A percentile compares a stretch with the other conserved stretches of the same genome.
These are phyloP conservation scores for Globodera ellingtonae DNA, from an alignment of 1,140 invertebrate genomes.

Conservation along the genomic window DNA sequence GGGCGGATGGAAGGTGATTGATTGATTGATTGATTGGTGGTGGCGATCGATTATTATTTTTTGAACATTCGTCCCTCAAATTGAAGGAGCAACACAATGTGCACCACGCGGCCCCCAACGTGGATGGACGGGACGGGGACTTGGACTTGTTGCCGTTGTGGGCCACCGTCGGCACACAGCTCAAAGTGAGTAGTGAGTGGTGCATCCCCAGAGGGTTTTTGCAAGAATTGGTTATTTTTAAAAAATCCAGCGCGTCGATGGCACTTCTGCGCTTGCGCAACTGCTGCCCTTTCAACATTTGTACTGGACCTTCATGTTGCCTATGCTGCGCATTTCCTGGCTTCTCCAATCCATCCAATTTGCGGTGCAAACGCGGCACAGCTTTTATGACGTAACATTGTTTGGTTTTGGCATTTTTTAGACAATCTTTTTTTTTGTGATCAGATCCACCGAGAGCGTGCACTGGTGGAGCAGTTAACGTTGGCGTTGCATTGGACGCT, in stretches of 20 bases:
- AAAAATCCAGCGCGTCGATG: constrained; percentile 44
- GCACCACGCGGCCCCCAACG: constrained; percentile 65
- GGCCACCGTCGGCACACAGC: constrained; percentile 60
- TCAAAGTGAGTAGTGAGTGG: constrained; percentile 45
- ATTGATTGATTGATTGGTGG: not conserved
- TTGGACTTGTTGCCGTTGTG: constrained; percentile 62
- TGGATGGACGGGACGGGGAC: constrained; percentile 62
- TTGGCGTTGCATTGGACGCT: constrained; percentile 57
- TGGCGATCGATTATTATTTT: not conserved
- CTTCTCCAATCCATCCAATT: constrained; percentile 61
- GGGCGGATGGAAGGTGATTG: constrained; percentile 62
- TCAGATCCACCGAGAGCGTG: constrained; percentile 47
- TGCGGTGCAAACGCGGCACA: constrained; percentile 53
- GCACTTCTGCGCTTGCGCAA: constrained; percentile 41
- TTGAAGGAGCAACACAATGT: constrained; percentile 57
- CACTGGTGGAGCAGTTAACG: constrained; percentile 51
- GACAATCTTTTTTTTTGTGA: not conserved
- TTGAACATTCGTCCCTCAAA: not conserved
- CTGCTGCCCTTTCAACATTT: constrained; percentile 63
- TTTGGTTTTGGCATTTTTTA: not conserved
- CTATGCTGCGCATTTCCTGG: constrained; percentile 62
- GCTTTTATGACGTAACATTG: constrained; percentile 51
- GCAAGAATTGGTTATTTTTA: too few relatives aligned
- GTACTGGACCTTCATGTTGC: constrained; percentile 60
- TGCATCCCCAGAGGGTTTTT: too few relatives aligned